Evolutionary conservation across 2,888 invertebrate species (phyloP).

Genomic region (Erebia ligea): DNA sequence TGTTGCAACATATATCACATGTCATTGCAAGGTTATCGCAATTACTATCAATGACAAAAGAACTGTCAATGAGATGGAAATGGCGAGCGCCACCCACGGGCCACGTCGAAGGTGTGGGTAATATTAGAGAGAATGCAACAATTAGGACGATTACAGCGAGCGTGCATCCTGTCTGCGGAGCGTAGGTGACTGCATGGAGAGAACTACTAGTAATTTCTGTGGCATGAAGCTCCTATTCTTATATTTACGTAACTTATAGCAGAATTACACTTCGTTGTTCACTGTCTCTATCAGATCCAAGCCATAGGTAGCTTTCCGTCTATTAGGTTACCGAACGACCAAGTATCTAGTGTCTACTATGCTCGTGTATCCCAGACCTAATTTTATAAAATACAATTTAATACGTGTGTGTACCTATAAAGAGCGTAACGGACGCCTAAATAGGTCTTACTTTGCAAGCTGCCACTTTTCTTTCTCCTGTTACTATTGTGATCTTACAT

Average conservation of each 20-base stretch:
- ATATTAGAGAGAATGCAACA: conserved; percentile 66
- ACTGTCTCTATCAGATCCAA: too few relatives aligned
- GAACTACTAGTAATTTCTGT: too few relatives aligned
- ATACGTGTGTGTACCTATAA: too few relatives aligned
- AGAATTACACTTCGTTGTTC: not conserved
- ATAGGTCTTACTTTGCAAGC: too few relatives aligned
- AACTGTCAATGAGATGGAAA: conserved; percentile 55
- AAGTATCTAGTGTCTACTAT: too few relatives aligned
- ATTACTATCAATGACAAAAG: conserved; percentile 34
- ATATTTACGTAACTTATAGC: not conserved
- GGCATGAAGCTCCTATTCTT: conserved; percentile 1
- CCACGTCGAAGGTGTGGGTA: conserved; percentile 53
- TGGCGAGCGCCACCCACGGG: conserved; percentile 49
- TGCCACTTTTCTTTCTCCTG: too few relatives aligned
- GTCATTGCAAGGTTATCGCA: conserved; percentile 22
- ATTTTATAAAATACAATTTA: too few relatives aligned
- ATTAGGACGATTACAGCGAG: conserved; percentile 66
- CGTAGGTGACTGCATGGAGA: conserved; percentile 50
- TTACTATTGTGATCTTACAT: too few relatives aligned
- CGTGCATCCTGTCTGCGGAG: conserved; percentile 62
- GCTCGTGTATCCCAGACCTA: too few relatives aligned
- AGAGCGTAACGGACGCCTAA: too few relatives aligned
- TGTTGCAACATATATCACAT: conserved; percentile 16
- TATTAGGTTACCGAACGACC: too few relatives aligned
- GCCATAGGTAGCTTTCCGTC: too few relatives aligned